Percentiles rank a stretch among this genome's conserved stretches.
Evolutionary conservation across 1,140 invertebrate genomes (phyloP).

Genomic region (Augochlora pura): DNA sequence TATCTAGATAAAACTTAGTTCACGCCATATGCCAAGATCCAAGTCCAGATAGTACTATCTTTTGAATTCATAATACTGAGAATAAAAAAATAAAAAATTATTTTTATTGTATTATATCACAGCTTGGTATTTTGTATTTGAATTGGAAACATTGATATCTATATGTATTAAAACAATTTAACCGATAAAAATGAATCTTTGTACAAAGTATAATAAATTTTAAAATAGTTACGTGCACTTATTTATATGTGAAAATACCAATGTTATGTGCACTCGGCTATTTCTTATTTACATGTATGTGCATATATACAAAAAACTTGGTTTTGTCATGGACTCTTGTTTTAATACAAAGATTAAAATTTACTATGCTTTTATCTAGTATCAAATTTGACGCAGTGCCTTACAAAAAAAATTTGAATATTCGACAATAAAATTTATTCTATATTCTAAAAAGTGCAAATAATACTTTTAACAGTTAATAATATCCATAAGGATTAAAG

Average conservation of each 20-base stretch:
- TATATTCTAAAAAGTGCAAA: slow-evolving; percentile 35
- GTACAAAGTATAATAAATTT: slow-evolving; percentile 47
- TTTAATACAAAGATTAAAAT: slow-evolving; percentile 38
- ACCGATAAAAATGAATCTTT: slow-evolving; percentile 31
- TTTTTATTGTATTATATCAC: slow-evolving; percentile 57
- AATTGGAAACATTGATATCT: slow-evolving; percentile 31
- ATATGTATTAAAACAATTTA: slow-evolving; percentile 8
- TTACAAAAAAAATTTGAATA: slow-evolving; percentile 28
- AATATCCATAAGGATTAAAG: slow-evolving; percentile 38
- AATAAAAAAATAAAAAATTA: slow-evolving; percentile 54
- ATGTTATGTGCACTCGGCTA: slow-evolving; percentile 6
- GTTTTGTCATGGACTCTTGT: slow-evolving; percentile 42
- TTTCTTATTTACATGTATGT: slow-evolving; percentile 33
- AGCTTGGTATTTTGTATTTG: slow-evolving; percentile 40
- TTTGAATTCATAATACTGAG: slow-evolving; percentile 59
- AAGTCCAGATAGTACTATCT: slow-evolving; percentile 44
- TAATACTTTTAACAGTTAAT: slow-evolving; percentile 46
- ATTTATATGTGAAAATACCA: slow-evolving; percentile 27
- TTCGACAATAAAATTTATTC: slow-evolving; percentile 24
- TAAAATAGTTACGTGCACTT: slow-evolving; percentile 36
- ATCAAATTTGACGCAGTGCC: slow-evolving; percentile 11
- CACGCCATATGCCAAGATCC: slow-evolving; percentile 58
- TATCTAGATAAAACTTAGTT: slow-evolving; percentile 63
- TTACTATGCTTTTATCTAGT: slow-evolving; percentile 16
- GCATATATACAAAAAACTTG: slow-evolving; percentile 36